A percentile compares a stretch with the other conserved stretches of the same genome.
These are phyloP conservation scores for Leucoma salicis DNA, from an alignment of 2,888 invertebrate genomes.

Conservation along the genomic window DNA sequence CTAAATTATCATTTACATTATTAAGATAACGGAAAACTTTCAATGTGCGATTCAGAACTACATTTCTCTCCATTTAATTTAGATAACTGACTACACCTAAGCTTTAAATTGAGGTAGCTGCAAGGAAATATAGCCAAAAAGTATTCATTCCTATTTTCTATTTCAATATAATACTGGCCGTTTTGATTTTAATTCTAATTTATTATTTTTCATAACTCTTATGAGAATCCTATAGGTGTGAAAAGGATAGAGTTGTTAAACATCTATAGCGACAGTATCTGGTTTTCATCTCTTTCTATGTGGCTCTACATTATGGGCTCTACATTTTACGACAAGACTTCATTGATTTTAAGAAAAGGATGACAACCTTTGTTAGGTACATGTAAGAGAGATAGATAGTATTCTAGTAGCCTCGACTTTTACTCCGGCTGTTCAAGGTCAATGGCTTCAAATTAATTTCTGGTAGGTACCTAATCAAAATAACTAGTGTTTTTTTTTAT, in stretches of 20 bases:
- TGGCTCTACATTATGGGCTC: constrained; percentile 10
- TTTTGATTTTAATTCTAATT: constrained; percentile 4
- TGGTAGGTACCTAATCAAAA: no score
- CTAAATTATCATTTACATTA: constrained; percentile 28
- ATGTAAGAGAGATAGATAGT: constrained; percentile 8
- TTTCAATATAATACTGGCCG: background rate
- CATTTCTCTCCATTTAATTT: constrained; percentile 29
- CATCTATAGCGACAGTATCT: background rate
- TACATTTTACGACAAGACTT: constrained; percentile 10
- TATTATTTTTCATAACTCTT: constrained; percentile 8
- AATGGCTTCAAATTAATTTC: no score
- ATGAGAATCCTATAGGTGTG: constrained; percentile 19
- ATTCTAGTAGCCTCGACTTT: background rate
- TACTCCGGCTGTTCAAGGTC: background rate
- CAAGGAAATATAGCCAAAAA: background rate
- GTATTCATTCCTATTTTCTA: background rate
- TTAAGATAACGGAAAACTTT: constrained; percentile 38
- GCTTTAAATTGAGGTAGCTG: background rate
- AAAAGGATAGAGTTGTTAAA: constrained; percentile 14
- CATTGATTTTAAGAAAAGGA: constrained; percentile 11
- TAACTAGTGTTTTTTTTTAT: no score
- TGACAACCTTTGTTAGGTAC: background rate
- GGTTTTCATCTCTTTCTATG: no score
- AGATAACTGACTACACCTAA: background rate
- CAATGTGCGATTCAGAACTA: constrained; percentile 60